phyloP scores from a whole-genome alignment of 92 coral and sea anemone genomes.

The Phymanthus crucifer region DNA sequence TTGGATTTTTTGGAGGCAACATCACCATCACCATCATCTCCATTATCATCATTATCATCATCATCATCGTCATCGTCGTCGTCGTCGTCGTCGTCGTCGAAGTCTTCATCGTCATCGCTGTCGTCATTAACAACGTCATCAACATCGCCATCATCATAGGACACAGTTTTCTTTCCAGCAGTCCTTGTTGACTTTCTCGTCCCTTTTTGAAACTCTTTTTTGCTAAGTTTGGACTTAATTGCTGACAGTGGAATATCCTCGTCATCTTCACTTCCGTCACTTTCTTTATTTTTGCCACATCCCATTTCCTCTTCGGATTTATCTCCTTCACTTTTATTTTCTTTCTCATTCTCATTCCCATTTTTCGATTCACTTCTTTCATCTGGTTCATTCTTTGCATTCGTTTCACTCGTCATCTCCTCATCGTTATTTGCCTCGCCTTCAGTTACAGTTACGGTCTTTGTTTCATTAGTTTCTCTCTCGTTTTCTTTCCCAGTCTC shows the following conservation, averaged over 20 bases:
- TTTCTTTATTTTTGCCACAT: not conserved
- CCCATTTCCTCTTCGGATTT: not conserved
- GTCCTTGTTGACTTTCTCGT: slow-evolving; percentile 16
- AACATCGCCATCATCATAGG: not conserved
- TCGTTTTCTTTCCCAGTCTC: too few relatives aligned
- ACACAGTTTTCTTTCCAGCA: slow-evolving; percentile 7
- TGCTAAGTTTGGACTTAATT: not conserved
- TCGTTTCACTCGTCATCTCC: not conserved
- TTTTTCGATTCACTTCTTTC: not conserved
- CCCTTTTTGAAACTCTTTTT: not conserved
- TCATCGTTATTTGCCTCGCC: not conserved
- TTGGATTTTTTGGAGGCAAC: slow-evolving; percentile 3
- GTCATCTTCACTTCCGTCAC: slow-evolving; percentile 10
- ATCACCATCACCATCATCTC: slow-evolving; percentile 21
- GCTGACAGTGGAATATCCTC: slow-evolving; percentile 25
- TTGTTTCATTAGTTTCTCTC: not conserved
- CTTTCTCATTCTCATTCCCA: not conserved
- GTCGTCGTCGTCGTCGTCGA: not conserved
- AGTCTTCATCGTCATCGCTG: not conserved
- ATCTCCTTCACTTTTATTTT: not conserved
- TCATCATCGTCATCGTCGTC: not conserved
- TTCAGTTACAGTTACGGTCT: not conserved
- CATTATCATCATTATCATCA: slow-evolving; percentile 7
- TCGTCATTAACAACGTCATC: slow-evolving; percentile 22
- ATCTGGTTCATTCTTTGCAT: not conserved